A percentile compares a stretch with the other conserved stretches of the same genome.
phyloP scores from a whole-genome alignment of 2,113 vertebrate species.

The Crypturellus undulatus region DNA sequence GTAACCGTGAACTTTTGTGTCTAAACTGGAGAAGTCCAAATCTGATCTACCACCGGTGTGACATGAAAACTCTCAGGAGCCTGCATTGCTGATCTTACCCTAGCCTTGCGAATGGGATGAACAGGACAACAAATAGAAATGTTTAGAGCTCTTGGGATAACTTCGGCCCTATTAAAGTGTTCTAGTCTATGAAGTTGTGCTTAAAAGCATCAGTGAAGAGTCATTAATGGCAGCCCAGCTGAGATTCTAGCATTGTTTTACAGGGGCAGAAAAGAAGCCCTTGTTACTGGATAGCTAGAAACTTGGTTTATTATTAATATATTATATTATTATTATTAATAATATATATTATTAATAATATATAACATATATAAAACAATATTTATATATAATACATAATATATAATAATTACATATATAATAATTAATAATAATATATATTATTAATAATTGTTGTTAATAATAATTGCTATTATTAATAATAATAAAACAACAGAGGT shows the following conservation, averaged over 20 bases:
- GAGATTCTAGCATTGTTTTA: background rate
- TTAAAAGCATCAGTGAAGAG: background rate
- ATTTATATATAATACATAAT: too few relatives aligned
- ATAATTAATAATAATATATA: background rate
- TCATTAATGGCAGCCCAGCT: background rate
- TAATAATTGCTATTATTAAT: background rate
- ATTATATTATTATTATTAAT: background rate
- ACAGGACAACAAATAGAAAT: background rate
- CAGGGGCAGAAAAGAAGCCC: background rate
- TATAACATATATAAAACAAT: too few relatives aligned
- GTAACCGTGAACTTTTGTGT: background rate
- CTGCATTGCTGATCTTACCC: background rate
- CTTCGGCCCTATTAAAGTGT: background rate
- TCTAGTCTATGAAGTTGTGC: background rate
- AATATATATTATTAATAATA: background rate
- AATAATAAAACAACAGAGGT: background rate
- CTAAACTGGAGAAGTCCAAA: background rate
- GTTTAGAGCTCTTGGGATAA: background rate
- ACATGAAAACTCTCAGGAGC: background rate
- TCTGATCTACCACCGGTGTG: background rate
- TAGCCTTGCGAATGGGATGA: background rate
- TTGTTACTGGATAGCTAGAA: background rate
- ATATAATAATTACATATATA: too few relatives aligned
- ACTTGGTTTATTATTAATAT: background rate
- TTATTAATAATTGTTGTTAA: background rate